Percentiles rank a stretch among this genome's conserved stretches.
These are phyloP conservation scores for Dryobates pubescens DNA, from an alignment of 2,797 vertebrate species.

Conservation along the genomic window DNA sequence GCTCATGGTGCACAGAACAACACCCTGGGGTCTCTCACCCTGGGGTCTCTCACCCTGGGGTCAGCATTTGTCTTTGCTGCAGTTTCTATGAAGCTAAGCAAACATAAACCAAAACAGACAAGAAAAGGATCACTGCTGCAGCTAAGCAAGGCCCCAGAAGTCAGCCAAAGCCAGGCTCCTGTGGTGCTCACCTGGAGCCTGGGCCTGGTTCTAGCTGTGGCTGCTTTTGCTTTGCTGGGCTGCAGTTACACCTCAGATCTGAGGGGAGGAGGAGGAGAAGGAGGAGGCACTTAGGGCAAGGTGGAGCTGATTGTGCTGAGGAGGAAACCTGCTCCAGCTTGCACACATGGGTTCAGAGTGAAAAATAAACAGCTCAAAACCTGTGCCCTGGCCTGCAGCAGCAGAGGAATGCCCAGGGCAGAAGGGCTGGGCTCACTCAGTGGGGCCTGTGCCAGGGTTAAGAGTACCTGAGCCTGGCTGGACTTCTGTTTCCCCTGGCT, in stretches of 20 bases:
- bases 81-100: constrained; percentile 6
- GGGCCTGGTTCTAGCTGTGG: not conserved
- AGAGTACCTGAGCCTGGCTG: not conserved
- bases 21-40: not conserved
- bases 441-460: not conserved
- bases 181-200: not conserved
- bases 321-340: not conserved
- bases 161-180: not conserved
- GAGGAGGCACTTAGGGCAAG: not conserved
- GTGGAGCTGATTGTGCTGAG: not conserved
- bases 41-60: not conserved
- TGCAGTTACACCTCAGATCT: not conserved
- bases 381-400: not conserved
- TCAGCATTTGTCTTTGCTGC: constrained; percentile 9
- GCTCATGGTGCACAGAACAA: not conserved
- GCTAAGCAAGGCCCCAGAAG: not conserved
- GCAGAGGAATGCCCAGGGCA: not conserved
- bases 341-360: not conserved
- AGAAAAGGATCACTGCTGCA: not conserved
- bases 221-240: not conserved
- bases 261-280: not conserved
- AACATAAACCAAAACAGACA: not conserved
- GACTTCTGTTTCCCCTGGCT: not conserved
- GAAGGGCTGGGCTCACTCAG: not conserved
- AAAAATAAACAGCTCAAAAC: too few species aligned